Conservation (phyloP, 2,888 invertebrate genomes). For the Limnephilus marmoratus region DNA sequence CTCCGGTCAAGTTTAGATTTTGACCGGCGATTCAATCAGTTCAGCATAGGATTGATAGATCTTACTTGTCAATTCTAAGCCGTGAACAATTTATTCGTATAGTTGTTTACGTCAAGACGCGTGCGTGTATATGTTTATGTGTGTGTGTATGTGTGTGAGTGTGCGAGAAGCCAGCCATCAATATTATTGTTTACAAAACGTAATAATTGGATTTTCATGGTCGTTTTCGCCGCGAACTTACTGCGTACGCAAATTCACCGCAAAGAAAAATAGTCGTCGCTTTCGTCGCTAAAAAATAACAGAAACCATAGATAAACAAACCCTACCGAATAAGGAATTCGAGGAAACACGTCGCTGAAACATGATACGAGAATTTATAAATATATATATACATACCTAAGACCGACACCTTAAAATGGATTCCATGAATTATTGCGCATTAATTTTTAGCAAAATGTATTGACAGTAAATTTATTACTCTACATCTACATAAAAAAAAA, state of each 20-base stretch:
- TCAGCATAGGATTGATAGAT: too few relatives aligned
- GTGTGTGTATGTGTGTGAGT: neutral
- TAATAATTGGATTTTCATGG: neutral
- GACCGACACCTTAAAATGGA: too few relatives aligned
- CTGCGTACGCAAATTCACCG: neutral
- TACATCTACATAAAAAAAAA: too few relatives aligned
- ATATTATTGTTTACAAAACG: conserved; percentile 2
- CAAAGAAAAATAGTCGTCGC: neutral
- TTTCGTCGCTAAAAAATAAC: conserved; percentile 21
- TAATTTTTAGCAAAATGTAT: too few relatives aligned
- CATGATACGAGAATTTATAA: neutral
- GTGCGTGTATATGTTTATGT: neutral
- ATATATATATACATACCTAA: too few relatives aligned
- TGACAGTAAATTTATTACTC: too few relatives aligned
- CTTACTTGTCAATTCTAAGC: too few relatives aligned
- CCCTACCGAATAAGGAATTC: neutral
- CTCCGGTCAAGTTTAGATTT: too few relatives aligned
- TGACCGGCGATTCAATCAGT: too few relatives aligned
- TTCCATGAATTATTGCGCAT: neutral
- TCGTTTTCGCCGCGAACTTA: neutral
- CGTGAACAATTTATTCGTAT: neutral
- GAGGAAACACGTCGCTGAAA: neutral
- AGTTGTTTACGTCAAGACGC: neutral
- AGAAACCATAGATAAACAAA: neutral
- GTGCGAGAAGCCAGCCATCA: neutral